Conservation (phyloP, 2,113 vertebrate species). For the Brachionichthys hirsutus region DNA sequence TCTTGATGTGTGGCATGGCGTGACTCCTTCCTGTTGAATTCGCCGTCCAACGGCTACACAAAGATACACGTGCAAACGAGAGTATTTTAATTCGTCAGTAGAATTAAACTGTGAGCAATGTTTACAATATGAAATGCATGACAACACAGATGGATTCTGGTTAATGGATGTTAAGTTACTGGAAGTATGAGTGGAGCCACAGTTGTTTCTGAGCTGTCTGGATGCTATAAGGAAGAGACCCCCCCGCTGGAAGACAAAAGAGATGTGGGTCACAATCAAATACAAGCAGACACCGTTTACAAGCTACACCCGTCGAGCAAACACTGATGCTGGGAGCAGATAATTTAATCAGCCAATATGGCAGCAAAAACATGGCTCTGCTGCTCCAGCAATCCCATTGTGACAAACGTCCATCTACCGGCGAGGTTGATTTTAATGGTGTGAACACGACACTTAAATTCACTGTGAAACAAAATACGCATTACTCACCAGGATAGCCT, state of each 20-base stretch:
- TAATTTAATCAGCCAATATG: not conserved
- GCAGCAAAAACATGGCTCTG: not conserved
- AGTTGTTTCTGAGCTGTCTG: conserved; percentile 95
- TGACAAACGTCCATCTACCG: not conserved
- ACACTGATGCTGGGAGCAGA: not conserved
- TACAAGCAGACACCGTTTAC: not conserved
- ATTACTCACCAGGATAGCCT: conserved; percentile 89
- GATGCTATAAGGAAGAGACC: conserved; percentile 93
- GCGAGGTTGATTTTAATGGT: too few relatives aligned
- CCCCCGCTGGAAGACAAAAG: conserved; percentile 81
- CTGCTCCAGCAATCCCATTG: not conserved
- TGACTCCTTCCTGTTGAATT: conserved; percentile 85
- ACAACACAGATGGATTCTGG: too few relatives aligned
- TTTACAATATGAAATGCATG: too few relatives aligned
- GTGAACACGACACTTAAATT: not conserved
- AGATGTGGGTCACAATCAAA: not conserved
- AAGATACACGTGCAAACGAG: not conserved
- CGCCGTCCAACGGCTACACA: conserved; percentile 87
- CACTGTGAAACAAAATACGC: not conserved
- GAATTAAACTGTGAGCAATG: not conserved
- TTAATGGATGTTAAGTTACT: conserved; percentile 80
- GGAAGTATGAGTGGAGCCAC: conserved; percentile 95
- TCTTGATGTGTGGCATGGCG: conserved; percentile 98
- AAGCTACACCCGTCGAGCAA: not conserved
- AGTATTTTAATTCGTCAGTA: not conserved